These are phyloP conservation scores for Clarias gariepinus DNA, from an alignment of 2,113 vertebrate genomes.

Conservation along the genomic window DNA sequence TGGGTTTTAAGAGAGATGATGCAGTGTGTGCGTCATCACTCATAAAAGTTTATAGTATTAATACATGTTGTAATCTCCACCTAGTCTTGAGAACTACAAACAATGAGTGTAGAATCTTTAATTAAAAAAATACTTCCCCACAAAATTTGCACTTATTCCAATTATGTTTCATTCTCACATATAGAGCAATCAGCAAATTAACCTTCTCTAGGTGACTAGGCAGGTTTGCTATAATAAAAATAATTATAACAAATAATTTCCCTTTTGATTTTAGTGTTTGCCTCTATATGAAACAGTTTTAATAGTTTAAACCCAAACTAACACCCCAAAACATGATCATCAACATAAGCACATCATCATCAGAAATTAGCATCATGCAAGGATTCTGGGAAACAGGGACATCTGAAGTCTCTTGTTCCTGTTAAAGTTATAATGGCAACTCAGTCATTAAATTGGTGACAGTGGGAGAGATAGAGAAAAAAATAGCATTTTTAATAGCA, in stretches of 20 bases:
- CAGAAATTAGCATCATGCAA: neutral
- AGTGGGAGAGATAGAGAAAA: neutral
- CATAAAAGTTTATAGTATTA: conserved; percentile 12
- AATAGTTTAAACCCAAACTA: neutral
- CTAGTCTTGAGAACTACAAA: conserved; percentile 24
- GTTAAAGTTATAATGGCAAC: neutral
- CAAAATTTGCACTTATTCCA: neutral
- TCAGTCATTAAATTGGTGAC: neutral
- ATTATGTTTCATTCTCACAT: neutral
- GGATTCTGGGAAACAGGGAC: neutral
- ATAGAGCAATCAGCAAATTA: neutral
- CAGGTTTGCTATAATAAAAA: conserved; percentile 27
- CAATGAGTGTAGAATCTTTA: conserved; percentile 22
- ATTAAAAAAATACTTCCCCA: conserved; percentile 6
- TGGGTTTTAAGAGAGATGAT: neutral
- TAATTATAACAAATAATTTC: conserved; percentile 1
- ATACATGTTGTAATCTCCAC: conserved; percentile 20
- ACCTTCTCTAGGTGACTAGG: neutral
- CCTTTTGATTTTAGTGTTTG: neutral
- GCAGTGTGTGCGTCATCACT: neutral
- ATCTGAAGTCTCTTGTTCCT: neutral
- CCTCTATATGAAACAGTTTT: conserved; percentile 7
- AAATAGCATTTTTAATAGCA: neutral
- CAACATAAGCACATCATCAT: neutral
- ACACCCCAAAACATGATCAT: neutral